These are phyloP conservation scores for Oxyscelio sp. DNA, from an alignment of 2,888 invertebrate species.

Conservation along the genomic window DNA sequence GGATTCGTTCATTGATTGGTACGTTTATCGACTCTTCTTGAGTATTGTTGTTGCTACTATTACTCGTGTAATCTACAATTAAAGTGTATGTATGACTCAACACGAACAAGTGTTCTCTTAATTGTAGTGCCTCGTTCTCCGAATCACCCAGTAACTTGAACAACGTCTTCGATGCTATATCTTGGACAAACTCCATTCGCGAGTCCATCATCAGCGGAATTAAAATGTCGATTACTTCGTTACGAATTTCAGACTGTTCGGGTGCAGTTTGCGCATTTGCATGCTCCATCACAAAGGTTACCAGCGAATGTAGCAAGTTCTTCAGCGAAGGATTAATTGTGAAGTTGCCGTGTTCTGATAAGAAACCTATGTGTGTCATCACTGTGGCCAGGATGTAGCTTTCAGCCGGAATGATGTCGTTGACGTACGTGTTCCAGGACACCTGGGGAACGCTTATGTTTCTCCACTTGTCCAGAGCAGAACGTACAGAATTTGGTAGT, in stretches of 20 bases:
- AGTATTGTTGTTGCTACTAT: conserved; percentile 66
- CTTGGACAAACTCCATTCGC: conserved; percentile 93
- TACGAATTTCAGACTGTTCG: conserved; percentile 91
- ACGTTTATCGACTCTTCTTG: conserved; percentile 84
- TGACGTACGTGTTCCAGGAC: conserved; percentile 91
- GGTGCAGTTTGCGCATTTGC: conserved; percentile 89
- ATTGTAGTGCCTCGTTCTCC: conserved; percentile 91
- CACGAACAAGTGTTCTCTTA: conserved; percentile 91
- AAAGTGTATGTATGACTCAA: conserved; percentile 92
- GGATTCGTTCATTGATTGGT: conserved; percentile 90
- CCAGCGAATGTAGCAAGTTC: conserved; percentile 91
- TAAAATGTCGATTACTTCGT: conserved; percentile 91
- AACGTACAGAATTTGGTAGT: conserved; percentile 90
- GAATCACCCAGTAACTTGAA: conserved; percentile 91
- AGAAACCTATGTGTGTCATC: conserved; percentile 91
- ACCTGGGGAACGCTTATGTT: conserved; percentile 90
- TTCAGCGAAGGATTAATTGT: conserved; percentile 91
- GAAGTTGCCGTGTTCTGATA: conserved; percentile 90
- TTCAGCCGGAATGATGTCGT: conserved; percentile 95
- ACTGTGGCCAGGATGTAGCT: conserved; percentile 94
- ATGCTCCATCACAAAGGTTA: conserved; percentile 91
- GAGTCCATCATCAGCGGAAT: conserved; percentile 94
- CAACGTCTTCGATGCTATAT: conserved; percentile 90
- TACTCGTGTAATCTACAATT: conserved; percentile 90
- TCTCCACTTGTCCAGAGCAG: conserved; percentile 91